Conservation (phyloP, 2,113 vertebrate genomes). For the Rhagologus leucostigma region DNA sequence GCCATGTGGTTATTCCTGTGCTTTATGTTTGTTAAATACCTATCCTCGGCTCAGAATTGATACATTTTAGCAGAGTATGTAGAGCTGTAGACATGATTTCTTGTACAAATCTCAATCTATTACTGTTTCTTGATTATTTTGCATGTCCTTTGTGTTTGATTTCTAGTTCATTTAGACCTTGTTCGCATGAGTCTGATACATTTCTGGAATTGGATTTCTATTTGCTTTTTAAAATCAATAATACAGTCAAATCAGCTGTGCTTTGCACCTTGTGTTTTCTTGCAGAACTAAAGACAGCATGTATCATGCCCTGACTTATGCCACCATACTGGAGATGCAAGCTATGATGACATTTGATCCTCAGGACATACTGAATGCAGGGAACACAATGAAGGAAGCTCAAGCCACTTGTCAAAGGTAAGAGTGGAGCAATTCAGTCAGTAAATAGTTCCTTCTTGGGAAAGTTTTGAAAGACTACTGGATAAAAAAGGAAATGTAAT, state of each 20-base stretch:
- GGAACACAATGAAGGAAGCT: conserved; percentile 94
- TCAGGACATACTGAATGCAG: conserved; percentile 87
- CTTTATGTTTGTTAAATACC: not conserved
- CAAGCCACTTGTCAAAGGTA: conserved; percentile 90
- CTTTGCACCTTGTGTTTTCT: not conserved
- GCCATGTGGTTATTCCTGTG: not conserved
- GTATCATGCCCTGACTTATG: conserved; percentile 94
- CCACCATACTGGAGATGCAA: conserved; percentile 97
- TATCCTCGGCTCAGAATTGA: not conserved
- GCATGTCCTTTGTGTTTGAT: not conserved
- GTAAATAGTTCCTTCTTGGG: not conserved
- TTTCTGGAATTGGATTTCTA: not conserved
- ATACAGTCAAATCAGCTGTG: not conserved
- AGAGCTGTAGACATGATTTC: not conserved
- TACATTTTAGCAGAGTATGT: not conserved
- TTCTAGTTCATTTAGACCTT: not conserved
- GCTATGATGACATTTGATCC: conserved; percentile 99
- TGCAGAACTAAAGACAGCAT: conserved; percentile 93
- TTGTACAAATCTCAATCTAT: not conserved
- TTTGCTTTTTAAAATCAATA: not conserved
- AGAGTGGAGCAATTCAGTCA: not conserved
- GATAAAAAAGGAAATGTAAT: not conserved
- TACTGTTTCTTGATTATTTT: not conserved
- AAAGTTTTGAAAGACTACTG: not conserved
- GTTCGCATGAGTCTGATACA: not conserved